These are phyloP conservation scores for Bucco capensis DNA, from an alignment of 2,113 vertebrate species.

Conservation along the genomic window DNA sequence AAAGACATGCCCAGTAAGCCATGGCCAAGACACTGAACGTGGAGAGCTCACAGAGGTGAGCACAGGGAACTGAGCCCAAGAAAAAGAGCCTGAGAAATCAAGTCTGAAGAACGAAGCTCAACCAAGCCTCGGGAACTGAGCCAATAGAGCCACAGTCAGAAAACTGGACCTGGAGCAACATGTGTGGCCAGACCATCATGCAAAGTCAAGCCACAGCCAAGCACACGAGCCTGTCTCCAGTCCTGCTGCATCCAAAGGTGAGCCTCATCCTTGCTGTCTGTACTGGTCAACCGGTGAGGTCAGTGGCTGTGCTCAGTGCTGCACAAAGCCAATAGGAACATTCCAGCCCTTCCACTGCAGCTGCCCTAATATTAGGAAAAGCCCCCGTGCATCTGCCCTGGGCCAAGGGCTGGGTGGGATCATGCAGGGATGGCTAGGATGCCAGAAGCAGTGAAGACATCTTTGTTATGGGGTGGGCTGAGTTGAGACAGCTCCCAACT, in stretches of 20 bases:
- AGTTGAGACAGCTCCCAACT: not conserved
- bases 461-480: not conserved
- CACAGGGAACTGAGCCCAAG: not conserved
- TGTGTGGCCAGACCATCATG: fast-evolving
- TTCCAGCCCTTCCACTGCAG: not conserved
- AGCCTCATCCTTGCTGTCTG: not conserved
- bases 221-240: too few species aligned
- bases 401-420: not conserved
- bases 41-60: not conserved
- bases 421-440: not conserved
- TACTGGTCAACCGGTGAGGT: fast-evolving
- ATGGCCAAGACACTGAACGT: not conserved
- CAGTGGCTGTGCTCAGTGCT: fast-evolving
- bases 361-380: fast-evolving
- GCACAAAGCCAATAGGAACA: not conserved
- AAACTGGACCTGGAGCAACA: not conserved
- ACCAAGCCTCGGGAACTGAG: not conserved
- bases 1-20: not conserved
- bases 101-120: not conserved
- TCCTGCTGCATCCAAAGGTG: not conserved
- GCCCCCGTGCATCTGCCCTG: fast-evolving
- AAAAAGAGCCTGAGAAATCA: not conserved
- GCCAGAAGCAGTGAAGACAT: fast-evolving
- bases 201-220: not conserved
- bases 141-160: fast-evolving